Base-by-base conservation (phyloP, 1,140 invertebrate genomes). In the Helicoverpa armigera region DNA sequence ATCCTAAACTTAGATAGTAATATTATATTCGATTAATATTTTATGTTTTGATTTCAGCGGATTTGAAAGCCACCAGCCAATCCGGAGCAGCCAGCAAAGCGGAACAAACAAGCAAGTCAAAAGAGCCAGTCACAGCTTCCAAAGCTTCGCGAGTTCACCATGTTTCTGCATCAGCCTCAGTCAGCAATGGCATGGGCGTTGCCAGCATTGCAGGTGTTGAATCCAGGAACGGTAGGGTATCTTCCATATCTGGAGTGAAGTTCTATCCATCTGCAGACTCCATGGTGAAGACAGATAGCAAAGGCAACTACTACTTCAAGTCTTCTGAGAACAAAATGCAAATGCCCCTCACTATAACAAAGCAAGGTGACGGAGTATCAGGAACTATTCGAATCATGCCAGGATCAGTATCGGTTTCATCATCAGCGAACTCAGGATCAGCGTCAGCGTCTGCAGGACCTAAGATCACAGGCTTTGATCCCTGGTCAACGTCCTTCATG, bases 201-300 rank as follows among this genome's bases (percentile, higher is more conserved):
- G 83, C 87, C 7, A 91, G 88, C 60, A 67, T 90, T 3, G 83
- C 88, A 1, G 86, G 82, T 1, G 63, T 87, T 23, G 82, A 88
- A 0, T 87, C 87, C 10, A 85, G 85, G 43, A 88, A 91, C 35
- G 89, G 89, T 2, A 81, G 86, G 58, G 75, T 89, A 12, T 90
- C 89, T 11, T 88, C 90, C 7, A 67, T 87, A 9, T 81, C 84
- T 9, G 86, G 85, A 9, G 74, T 91, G 3, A 85, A 89, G 10
- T 82, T 89, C 16, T 88, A 85, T 29, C 86, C 89, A 43, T 9
- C 67, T n/a, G 60, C 70, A 11, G 61, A 81, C 18, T 58, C 74
- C 9, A 76, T 74, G 18, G 23, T 80, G n/a, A 67, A 67, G 43
- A 78, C 48, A 48, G 75, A 78, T 43, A 54, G 31, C 11, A 53